Percentiles rank a stretch among this genome's conserved stretches.
These are phyloP conservation scores for Tricholauxania praeusta DNA, from an alignment of 2,888 invertebrate genomes.

Conservation along the genomic window DNA sequence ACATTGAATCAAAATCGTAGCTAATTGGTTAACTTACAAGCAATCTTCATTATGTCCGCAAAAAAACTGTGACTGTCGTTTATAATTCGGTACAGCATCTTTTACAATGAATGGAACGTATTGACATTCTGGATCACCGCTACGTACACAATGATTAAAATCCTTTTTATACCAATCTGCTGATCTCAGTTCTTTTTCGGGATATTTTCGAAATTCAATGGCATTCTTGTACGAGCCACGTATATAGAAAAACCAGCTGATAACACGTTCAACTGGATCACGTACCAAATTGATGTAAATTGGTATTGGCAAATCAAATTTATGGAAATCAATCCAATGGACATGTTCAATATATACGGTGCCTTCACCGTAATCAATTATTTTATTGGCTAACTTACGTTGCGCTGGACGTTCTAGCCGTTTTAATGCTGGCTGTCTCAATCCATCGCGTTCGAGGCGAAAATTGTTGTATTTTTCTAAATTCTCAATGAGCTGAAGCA, in stretches of 20 bases:
- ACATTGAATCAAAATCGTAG: too few species aligned
- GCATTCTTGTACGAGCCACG: slow-evolving; percentile 90
- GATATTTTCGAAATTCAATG: slow-evolving; percentile 75
- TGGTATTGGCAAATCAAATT: slow-evolving; percentile 80
- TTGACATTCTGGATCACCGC: slow-evolving; percentile 81
- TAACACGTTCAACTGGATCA: slow-evolving; percentile 87
- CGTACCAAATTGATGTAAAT: slow-evolving; percentile 89
- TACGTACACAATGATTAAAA: slow-evolving; percentile 84
- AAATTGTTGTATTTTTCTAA: slow-evolving; percentile 69
- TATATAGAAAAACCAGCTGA: slow-evolving; percentile 90
- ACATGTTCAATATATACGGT: slow-evolving; percentile 88
- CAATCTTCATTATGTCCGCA: slow-evolving; percentile 86
- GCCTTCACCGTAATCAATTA: slow-evolving; percentile 79
- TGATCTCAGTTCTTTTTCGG: slow-evolving; percentile 72
- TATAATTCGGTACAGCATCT: slow-evolving; percentile 83
- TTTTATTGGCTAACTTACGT: slow-evolving; percentile 75
- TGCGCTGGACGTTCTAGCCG: slow-evolving; percentile 75
- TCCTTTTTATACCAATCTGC: slow-evolving; percentile 68
- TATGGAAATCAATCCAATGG: slow-evolving; percentile 87
- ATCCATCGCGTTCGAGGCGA: slow-evolving; percentile 70
- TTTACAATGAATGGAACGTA: slow-evolving; percentile 78
- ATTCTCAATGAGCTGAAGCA: slow-evolving; percentile 75
- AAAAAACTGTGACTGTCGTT: slow-evolving; percentile 70
- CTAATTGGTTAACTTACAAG: slow-evolving; percentile 71
- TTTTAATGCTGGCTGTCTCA: slow-evolving; percentile 41